A percentile compares a stretch with the other conserved stretches of the same genome.
These are phyloP conservation scores for Crepidodera aurea DNA, from an alignment of 2,888 invertebrate genomes.

Conservation along the genomic window DNA sequence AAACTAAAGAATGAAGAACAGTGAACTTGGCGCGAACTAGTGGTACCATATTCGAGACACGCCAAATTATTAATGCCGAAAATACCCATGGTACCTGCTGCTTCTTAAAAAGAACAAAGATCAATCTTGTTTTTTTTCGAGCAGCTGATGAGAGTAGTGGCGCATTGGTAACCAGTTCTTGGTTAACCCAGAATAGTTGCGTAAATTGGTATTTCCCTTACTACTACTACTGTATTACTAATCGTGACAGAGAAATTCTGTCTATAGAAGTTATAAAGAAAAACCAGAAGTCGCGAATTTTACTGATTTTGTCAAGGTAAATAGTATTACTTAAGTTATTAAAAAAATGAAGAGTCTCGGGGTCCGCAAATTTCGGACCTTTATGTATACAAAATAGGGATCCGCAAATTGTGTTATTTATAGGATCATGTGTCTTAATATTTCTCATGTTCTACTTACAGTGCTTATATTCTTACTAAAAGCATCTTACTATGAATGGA, in stretches of 20 bases:
- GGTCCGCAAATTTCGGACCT: too few species aligned
- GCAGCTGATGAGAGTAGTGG: conserved; percentile 1
- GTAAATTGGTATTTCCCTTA: conserved; percentile 7
- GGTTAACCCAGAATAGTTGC: not conserved
- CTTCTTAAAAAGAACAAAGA: not conserved
- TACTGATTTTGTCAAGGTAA: too few species aligned
- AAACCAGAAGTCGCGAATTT: too few species aligned
- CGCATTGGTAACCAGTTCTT: not conserved
- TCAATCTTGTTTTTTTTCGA: not conserved
- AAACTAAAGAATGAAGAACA: not conserved
- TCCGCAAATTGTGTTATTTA: too few species aligned
- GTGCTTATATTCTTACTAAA: too few species aligned
- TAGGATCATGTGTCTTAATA: too few species aligned
- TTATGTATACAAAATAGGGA: too few species aligned
- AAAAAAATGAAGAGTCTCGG: too few species aligned
- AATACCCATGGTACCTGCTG: conserved; percentile 1
- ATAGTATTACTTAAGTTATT: too few species aligned
- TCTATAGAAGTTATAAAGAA: not conserved
- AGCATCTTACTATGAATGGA: too few species aligned
- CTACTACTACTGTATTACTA: not conserved
- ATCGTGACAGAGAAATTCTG: not conserved
- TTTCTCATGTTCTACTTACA: too few species aligned
- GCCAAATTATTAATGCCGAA: not conserved
- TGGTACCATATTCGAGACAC: not conserved
- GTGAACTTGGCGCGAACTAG: not conserved